Base-by-base conservation (phyloP, 2,888 invertebrate genomes). In the Campoletis raptor region DNA sequence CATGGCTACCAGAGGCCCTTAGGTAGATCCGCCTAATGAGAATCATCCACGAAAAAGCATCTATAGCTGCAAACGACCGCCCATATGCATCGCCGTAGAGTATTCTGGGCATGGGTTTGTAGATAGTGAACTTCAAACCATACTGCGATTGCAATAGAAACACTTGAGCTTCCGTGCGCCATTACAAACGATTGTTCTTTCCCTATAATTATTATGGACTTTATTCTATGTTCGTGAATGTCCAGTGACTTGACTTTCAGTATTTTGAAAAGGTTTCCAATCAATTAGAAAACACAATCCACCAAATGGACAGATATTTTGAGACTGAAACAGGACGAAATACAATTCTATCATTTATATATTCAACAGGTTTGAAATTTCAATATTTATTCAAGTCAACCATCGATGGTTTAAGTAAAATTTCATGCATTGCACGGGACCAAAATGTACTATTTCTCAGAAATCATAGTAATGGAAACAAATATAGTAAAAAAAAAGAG, bases 291-390 rank as follows among this genome's bases (percentile, higher is more conserved):
- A 30, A 61, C 7, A 30, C 6, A 15, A 24, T 57, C 10, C 10
- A 3, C 21, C 57, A 12, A 24, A 57, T 57, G 24, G 12, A 4
- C 10, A 15, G 12, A 21, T 12, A 24, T 4, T 57, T 57, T 30
- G 10, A 10, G 24, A 57, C 5, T 30, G 24, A 6, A 4, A 57
- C 1, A 5, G 12, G 0, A 57, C 24, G 5, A 57, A 12, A 30
- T 24, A 57, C 15, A 45, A 40, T 24, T 72, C 18, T 30, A 15
- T 8, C 24, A 42, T 64, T 42, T 42, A 30, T 30, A n/a, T 40
- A 45, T 18, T 45, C 76, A 61, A 76, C 57, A 76, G 76, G 61
- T 76, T 45, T n/a, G 45, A 45, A 64, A 45, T 64, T 15, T 61
- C 15, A 18, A 42, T 24, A 15, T 45, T 24, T n/a, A 15, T 45